phyloP scores from a whole-genome alignment of 2,797 vertebrate species.

The Crocidura indochinensis region DNA sequence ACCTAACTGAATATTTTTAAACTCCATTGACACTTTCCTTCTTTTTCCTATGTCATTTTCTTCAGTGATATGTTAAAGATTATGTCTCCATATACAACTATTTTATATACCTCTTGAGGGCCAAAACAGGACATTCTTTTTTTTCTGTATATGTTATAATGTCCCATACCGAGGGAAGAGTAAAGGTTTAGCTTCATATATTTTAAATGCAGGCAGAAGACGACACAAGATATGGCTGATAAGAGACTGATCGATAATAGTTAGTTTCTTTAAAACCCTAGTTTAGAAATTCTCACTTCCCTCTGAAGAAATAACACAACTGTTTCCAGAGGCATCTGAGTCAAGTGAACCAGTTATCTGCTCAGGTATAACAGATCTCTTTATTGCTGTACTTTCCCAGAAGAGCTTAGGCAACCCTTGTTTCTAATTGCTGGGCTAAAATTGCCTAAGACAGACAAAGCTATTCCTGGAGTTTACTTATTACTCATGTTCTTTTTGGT shows the following conservation, averaged over 20 bases:
- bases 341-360: conserved; percentile 61
- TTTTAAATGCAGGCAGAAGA: not conserved
- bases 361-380: conserved; percentile 59
- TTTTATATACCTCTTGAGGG: not conserved
- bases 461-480: conserved; percentile 19
- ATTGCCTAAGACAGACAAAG: conserved; percentile 9
- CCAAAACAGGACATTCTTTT: not conserved
- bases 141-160: not conserved
- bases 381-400: conserved; percentile 13
- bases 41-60: not conserved
- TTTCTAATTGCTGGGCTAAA: not conserved
- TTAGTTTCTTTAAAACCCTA: conserved; percentile 18
- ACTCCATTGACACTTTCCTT: not conserved
- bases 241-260: not conserved
- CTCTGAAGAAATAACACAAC: conserved; percentile 35
- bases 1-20: not conserved
- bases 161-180: not conserved
- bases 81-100: not conserved
- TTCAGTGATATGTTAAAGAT: accelerated
- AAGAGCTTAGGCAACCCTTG: not conserved
- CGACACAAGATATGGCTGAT: conserved; percentile 4
- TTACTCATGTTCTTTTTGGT: not conserved
- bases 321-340: conserved; percentile 29
- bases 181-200: not conserved
- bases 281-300: not conserved